Evolutionary conservation across 2,888 invertebrate species (phyloP).

Genomic region (Dolichopus griseipennis): DNA sequence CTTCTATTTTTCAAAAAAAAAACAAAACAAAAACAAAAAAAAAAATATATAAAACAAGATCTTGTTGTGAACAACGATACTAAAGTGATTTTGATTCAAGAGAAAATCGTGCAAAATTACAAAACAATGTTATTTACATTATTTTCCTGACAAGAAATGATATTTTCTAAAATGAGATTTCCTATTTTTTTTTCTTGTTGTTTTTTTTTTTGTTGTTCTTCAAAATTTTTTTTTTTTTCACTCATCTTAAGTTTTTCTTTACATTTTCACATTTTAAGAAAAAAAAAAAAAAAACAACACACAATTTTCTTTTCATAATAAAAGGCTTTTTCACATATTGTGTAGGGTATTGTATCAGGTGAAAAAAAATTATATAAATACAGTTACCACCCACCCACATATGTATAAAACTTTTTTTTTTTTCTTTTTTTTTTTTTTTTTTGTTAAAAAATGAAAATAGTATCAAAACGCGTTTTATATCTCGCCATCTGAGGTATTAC

Average conservation of each 20-base stretch:
- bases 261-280: not conserved
- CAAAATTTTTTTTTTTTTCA: too few species aligned
- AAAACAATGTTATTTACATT: constrained; percentile 6
- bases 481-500: not conserved
- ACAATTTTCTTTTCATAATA: not conserved
- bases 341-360: not conserved
- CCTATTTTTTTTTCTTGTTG: not conserved
- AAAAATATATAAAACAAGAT: not conserved
- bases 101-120: constrained; percentile 6
- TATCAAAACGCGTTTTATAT: not conserved
- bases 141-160: constrained; percentile 3
- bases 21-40: not conserved
- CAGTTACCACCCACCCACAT: too few species aligned
- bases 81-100: not conserved
- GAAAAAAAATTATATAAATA: not conserved
- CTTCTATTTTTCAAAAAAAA: not conserved
- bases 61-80: not conserved
- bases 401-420: too few species aligned
- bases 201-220: too few species aligned
- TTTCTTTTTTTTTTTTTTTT: too few species aligned
- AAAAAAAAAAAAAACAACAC: not conserved
- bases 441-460: not conserved
- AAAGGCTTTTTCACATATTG: not conserved
- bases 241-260: too few species aligned
- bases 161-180: constrained; percentile 4